Base-by-base conservation (phyloP, 1,140 invertebrate species). In the Aphis craccivora region DNA sequence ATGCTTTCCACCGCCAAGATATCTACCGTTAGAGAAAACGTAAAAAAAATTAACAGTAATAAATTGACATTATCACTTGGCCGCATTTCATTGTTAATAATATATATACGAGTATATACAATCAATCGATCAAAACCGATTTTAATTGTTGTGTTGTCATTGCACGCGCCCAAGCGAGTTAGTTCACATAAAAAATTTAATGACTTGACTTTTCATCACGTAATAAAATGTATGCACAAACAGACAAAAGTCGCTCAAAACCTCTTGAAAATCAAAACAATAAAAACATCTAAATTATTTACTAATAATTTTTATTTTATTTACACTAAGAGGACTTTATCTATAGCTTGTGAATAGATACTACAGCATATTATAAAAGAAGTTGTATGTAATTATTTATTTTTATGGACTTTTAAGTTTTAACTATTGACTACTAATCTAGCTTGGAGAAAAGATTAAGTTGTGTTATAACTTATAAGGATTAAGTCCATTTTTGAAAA, bases 141-240 rank as follows among this genome's bases (percentile, higher is more conserved):
- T 91, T 92, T 84, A 76, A 91, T 88, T 91, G 60, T 84, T 84
- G 22, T 76, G n/a, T 83, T 81, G 90, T 91, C 90, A 91, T 48
- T 35, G 45, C 60, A 91, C 43, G 60, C 43, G 43, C 35, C 35
- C 30, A 60, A 43, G 37, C 37, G 55, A 81, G 25, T 76, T 67
- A n/a, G n/a, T 91, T 81, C 67, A 48, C 40, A n/a, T n/a, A 5
- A n/a, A 45, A 91, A 48, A 35, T 91, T 45, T 30, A 45, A 90
- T 90, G 89, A 83, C 91, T 37, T 53, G 22, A 60, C 25, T 90
- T 55, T 90, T 90, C 45, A n/a, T 20, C 48, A 25, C 35, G 35
- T 37, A 53, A 53, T 55, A 55, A 89, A 89, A 89, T 51, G 45
- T 6, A 3, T 53, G 20, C 5, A 23, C 45, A 8, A 35, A 37